Evolutionary conservation across 1,140 invertebrate genomes (phyloP).

Genomic region (Tetranychus cinnabarinus): DNA sequence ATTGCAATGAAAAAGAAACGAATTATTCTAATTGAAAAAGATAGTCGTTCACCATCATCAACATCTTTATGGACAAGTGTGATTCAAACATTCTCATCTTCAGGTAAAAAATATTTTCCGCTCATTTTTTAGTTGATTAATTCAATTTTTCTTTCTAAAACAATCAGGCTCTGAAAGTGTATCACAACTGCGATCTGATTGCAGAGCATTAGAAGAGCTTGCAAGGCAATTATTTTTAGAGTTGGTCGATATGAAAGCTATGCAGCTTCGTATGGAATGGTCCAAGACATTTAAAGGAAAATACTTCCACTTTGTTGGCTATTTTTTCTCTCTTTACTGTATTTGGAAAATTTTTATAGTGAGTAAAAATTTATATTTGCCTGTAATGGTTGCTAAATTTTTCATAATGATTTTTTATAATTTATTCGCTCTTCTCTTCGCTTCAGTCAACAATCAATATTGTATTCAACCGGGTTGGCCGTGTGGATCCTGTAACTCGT

Average conservation of each 20-base stretch:
- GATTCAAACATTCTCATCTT: not conserved
- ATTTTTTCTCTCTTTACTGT: constrained; percentile 97
- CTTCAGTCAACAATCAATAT: constrained; percentile 81
- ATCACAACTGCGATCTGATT: constrained; percentile 57
- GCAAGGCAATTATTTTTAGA: constrained; percentile 85
- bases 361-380: constrained; percentile 22
- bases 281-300: constrained; percentile 88
- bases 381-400: not conserved
- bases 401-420: not conserved
- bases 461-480: constrained; percentile 92
- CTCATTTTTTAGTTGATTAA: not conserved
- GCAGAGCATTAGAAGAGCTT: constrained; percentile 65
- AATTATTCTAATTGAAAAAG: constrained; percentile 15
- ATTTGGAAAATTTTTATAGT: constrained; percentile 99
- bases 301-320: constrained; percentile 96
- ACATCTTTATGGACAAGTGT: constrained; percentile 19
- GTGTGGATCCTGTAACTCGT: constrained; percentile 90
- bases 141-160: not conserved
- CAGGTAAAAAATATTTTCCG: not conserved
- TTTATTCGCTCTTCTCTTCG: constrained; percentile 17
- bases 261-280: constrained; percentile 78
- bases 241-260: constrained; percentile 74
- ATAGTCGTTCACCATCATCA: not conserved
- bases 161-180: constrained; percentile 29
- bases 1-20: constrained; percentile 87